Conservation (phyloP, 1,140 invertebrate species). For the Tetragnatha versicolor region DNA sequence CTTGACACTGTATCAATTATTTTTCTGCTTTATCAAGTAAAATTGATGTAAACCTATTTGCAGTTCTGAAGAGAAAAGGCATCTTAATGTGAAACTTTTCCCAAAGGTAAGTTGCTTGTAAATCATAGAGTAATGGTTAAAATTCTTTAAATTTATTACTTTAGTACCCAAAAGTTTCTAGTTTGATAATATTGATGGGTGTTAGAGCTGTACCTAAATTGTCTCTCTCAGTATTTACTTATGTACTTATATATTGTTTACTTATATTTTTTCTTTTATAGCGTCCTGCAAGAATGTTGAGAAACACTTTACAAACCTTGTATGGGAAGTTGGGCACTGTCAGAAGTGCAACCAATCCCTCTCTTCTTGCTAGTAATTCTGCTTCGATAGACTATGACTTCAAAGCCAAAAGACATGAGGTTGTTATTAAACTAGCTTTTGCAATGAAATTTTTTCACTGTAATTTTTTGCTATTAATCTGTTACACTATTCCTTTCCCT, state of each 20-base stretch:
- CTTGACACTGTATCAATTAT: too few relatives aligned
- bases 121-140: too few relatives aligned
- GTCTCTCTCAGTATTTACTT: too few relatives aligned
- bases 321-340: conserved; percentile 64
- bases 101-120: conserved; percentile 75
- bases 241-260: too few relatives aligned
- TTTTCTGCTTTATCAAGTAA: too few relatives aligned
- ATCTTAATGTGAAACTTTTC: conserved; percentile 82
- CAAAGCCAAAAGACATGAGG: conserved; percentile 75
- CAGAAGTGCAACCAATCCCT: background rate
- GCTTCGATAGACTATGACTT: conserved; percentile 72
- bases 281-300: conserved; percentile 80
- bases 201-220: too few relatives aligned
- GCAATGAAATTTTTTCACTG: background rate
- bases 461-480: background rate
- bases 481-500: conserved; percentile 30
- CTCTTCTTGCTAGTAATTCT: conserved; percentile 28
- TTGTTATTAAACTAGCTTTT: conserved; percentile 59
- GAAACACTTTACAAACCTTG: conserved; percentile 75
- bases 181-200: too few relatives aligned
- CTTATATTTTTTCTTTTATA: conserved; percentile 56
- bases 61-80: conserved; percentile 86
- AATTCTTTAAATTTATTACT: too few relatives aligned
- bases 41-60: too few relatives aligned
- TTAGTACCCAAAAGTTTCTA: too few relatives aligned